Conservation (phyloP, 2,113 vertebrate species). For the Cinclus mexicanus region DNA sequence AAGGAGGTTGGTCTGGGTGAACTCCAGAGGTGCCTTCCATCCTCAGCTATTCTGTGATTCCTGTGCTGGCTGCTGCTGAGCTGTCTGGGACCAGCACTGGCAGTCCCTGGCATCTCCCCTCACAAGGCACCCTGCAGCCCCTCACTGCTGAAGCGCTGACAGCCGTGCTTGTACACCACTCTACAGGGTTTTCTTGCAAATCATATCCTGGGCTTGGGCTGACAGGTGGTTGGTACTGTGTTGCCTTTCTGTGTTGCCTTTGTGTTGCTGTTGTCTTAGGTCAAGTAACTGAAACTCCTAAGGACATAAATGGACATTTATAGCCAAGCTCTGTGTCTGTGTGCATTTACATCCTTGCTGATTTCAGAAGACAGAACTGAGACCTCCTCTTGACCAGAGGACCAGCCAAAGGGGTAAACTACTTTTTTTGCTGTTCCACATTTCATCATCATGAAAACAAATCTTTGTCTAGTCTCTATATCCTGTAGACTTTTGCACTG, state of each 20-base stretch:
- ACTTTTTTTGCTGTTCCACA: background rate
- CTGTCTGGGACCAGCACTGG: background rate
- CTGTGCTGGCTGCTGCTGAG: background rate
- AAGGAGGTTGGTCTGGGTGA: background rate
- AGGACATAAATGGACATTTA: background rate
- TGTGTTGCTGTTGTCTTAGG: background rate
- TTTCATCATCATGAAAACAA: background rate
- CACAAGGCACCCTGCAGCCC: background rate
- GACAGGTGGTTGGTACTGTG: background rate
- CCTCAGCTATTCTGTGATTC: background rate
- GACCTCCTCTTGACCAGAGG: background rate
- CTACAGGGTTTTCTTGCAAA: background rate
- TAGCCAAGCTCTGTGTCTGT: background rate
- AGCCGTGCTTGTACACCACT: background rate
- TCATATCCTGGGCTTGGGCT: background rate
- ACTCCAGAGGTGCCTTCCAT: background rate
- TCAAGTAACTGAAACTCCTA: constrained; percentile 13
- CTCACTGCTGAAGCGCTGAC: background rate
- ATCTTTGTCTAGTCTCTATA: background rate
- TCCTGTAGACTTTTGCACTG: background rate
- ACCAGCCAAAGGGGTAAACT: constrained; percentile 10
- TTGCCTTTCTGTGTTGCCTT: background rate
- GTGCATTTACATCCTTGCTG: background rate
- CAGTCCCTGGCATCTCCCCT: background rate
- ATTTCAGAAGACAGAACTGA: constrained; percentile 13